Evolutionary conservation across 2,888 invertebrate genomes (phyloP), one percentile per base, ranked within the genome.

Genomic region (Acanthopleura granulata): DNA sequence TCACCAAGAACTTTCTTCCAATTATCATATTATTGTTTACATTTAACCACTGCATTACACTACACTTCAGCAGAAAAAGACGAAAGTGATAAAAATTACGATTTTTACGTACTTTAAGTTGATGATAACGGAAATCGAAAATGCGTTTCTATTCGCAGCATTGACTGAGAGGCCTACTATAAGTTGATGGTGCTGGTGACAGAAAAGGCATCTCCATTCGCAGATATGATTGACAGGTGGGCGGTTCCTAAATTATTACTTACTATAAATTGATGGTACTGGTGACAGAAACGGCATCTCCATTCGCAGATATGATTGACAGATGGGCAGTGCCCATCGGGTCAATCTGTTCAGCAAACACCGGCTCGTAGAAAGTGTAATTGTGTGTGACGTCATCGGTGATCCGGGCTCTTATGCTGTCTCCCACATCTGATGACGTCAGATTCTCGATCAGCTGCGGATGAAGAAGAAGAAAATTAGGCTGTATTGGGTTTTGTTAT

Each of bases 281-380:
- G 0, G 98, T 98, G 0, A 95, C 94, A 0, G 97, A 94, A 0
- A 98, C 96, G 0, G 97, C 98, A 88, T 97, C 96, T 0, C 98
- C 97, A 87, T 96, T 94, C 6, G 93, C 92, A 0, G 94, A 95
- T 29, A 98, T 90, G 62, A 97, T 94, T 0, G 96, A 95, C 50
- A 97, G 93, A 87, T 99, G 98, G 0, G 97, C 94, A 0, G 99
- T 99, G 57, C 98, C 97, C 90, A 94, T 94, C 80, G 90, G 89
- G 80, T 91, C 89, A 74, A 75, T 75, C 18, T 75, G 71, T 72
- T 83, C 77, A 49, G 82, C 82, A 77, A 79, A 85, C 14, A 83
- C 95, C 93, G 75, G 93, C 0, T 83, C 85, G 77, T 89, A 90
- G 77, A 88, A 88, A 12, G 75, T 72, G 15, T 80, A 57, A n/a